These are phyloP conservation scores for Exephanes ischioxanthus DNA, from an alignment of 2,888 invertebrate species.

Conservation along the genomic window DNA sequence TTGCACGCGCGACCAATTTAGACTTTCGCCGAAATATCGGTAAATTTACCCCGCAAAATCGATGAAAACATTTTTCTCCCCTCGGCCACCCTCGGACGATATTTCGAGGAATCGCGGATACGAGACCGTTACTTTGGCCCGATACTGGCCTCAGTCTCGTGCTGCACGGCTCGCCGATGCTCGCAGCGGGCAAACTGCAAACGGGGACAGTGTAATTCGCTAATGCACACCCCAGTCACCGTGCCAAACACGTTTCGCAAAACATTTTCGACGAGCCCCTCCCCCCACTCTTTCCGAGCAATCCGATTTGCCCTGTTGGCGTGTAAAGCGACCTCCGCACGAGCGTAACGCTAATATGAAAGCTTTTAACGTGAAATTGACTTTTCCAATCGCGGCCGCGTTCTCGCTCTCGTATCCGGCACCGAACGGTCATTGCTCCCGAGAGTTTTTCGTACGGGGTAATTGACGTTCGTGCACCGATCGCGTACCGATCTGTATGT, in stretches of 20 bases:
- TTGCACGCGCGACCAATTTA: slow-evolving; percentile 15
- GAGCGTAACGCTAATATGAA: slow-evolving; percentile 67
- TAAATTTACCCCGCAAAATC: slow-evolving; percentile 29
- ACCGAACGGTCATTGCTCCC: slow-evolving; percentile 12
- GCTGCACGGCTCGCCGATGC: not conserved
- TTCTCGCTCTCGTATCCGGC: slow-evolving; percentile 17
- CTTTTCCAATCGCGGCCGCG: slow-evolving; percentile 65
- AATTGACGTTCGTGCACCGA: slow-evolving; percentile 23
- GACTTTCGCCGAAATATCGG: slow-evolving; percentile 20
- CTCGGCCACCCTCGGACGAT: not conserved
- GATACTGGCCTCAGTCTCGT: slow-evolving; percentile 31
- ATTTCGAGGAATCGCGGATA: slow-evolving; percentile 23
- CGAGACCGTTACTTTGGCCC: slow-evolving; percentile 25
- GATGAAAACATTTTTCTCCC: slow-evolving; percentile 50
- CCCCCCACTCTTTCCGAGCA: not conserved
- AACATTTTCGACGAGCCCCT: slow-evolving; percentile 47
- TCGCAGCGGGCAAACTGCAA: not conserved
- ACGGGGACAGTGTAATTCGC: slow-evolving; percentile 60
- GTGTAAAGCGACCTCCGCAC: slow-evolving; percentile 39
- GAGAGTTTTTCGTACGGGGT: slow-evolving; percentile 13
- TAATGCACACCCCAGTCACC: slow-evolving; percentile 65
- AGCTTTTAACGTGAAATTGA: slow-evolving; percentile 78
- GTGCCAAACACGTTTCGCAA: slow-evolving; percentile 60
- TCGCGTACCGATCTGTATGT: not conserved
- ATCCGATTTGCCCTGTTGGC: slow-evolving; percentile 9